These are phyloP conservation scores for Pocillopora verrucosa DNA, from an alignment of 64 coral and sea anemone species.

Conservation along the genomic window DNA sequence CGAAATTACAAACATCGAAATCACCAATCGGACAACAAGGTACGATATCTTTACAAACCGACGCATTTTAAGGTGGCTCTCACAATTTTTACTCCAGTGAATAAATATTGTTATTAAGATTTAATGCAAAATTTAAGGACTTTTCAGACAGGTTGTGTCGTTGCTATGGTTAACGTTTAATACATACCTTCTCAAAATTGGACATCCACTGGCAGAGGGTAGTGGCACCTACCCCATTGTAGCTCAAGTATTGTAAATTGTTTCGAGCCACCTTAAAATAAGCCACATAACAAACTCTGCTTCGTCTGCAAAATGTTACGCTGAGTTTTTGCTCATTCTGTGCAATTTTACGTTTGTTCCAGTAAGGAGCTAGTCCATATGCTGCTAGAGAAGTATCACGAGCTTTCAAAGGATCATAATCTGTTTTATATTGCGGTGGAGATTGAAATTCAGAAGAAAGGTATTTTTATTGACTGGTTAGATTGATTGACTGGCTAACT, in stretches of 20 bases:
- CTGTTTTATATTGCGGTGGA: conserved; percentile 94
- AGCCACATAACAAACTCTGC: background rate
- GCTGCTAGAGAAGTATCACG: conserved; percentile 50
- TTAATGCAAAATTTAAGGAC: too few species aligned
- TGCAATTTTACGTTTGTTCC: background rate
- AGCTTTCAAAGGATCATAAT: conserved; percentile 71
- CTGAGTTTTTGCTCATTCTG: background rate
- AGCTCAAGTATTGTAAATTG: too few species aligned
- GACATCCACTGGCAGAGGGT: too few species aligned
- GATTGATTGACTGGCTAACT: background rate
- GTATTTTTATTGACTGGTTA: conserved; percentile 16
- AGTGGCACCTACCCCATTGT: too few species aligned
- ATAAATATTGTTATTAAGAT: too few species aligned
- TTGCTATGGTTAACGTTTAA: too few species aligned
- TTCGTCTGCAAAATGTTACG: background rate
- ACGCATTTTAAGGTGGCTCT: background rate
- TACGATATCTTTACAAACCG: background rate
- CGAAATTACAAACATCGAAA: conserved; percentile 34
- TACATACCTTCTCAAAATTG: too few species aligned
- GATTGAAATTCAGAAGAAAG: conserved; percentile 85
- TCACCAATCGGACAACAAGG: conserved; percentile 49
- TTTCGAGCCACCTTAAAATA: too few species aligned
- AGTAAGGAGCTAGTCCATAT: conserved; percentile 66
- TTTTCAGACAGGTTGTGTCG: too few species aligned
- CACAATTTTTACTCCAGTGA: too few species aligned